phyloP scores from a whole-genome alignment of 2,797 vertebrate genomes.

The Acrossocheilus wenchowensis region DNA sequence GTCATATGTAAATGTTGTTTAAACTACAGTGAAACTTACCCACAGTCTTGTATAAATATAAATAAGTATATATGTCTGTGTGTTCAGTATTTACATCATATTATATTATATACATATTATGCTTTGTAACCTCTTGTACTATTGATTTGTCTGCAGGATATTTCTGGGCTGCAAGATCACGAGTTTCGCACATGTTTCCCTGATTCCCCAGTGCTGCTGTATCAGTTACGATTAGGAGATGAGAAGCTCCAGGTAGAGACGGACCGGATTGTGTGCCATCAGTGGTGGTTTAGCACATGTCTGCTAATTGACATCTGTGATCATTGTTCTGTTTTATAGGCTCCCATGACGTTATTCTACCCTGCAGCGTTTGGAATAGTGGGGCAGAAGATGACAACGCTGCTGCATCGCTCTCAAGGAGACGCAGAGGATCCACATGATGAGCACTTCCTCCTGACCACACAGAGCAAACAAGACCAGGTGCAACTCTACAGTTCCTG shows the following conservation, averaged over 20 bases:
- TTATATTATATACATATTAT: neutral
- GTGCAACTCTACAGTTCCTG: slow-evolving; percentile 65
- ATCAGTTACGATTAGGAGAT: slow-evolving; percentile 93
- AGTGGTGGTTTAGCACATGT: neutral
- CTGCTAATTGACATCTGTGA: neutral
- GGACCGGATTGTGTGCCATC: neutral
- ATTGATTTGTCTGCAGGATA: slow-evolving; percentile 80
- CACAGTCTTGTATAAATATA: neutral
- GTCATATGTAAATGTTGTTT: neutral
- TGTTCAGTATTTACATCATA: neutral
- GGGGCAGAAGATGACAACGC: slow-evolving; percentile 94
- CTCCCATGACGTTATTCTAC: slow-evolving; percentile 97
- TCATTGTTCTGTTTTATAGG: slow-evolving; percentile 71
- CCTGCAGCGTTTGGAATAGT: slow-evolving; percentile 95
- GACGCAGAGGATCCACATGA: slow-evolving; percentile 95
- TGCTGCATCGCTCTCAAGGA: slow-evolving; percentile 92
- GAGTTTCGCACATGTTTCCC: slow-evolving; percentile 96
- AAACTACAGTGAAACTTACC: neutral
- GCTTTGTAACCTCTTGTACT: neutral
- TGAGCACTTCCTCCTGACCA: slow-evolving; percentile 93
- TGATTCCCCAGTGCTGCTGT: slow-evolving; percentile 90
- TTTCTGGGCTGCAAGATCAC: slow-evolving; percentile 95
- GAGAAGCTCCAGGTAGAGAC: slow-evolving; percentile 91
- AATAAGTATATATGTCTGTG: neutral
- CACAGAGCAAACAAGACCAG: slow-evolving; percentile 98